Evolutionary conservation across 2,113 vertebrate species (phyloP).

Genomic region (Acanthisitta chloris): DNA sequence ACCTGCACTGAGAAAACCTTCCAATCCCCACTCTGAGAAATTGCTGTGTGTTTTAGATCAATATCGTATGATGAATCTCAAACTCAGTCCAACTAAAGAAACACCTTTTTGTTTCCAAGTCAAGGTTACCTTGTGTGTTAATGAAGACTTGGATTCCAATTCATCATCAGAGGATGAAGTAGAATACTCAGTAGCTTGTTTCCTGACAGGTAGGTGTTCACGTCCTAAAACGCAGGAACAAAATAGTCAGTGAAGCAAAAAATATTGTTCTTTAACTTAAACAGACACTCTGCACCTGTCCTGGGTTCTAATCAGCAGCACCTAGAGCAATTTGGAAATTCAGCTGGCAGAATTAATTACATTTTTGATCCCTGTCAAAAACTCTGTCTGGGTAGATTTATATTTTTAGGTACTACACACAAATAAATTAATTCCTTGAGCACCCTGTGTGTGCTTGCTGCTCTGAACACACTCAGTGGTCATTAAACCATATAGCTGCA

Average conservation of each 20-base stretch:
- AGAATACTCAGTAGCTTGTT: neutral
- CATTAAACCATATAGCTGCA: conserved; percentile 75
- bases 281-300: conserved; percentile 65
- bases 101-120: neutral
- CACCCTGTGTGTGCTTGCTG: conserved; percentile 9
- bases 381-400: neutral
- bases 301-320: conserved; percentile 10
- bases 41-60: neutral
- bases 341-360: conserved; percentile 60
- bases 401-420: neutral
- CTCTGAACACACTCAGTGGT: conserved; percentile 58
- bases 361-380: conserved; percentile 64
- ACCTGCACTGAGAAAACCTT: neutral
- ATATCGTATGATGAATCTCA: neutral
- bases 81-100: neutral
- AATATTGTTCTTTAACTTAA: neutral
- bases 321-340: conserved; percentile 63
- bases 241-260: conserved; percentile 18
- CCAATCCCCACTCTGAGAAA: neutral
- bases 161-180: conserved; percentile 78
- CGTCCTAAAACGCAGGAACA: conserved; percentile 59
- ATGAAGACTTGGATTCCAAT: conserved; percentile 56
- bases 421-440: conserved; percentile 70
- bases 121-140: conserved; percentile 74
- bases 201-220: neutral